These are phyloP conservation scores for Athetis lepigone DNA, from an alignment of 2,888 invertebrate genomes.

Conservation along the genomic window DNA sequence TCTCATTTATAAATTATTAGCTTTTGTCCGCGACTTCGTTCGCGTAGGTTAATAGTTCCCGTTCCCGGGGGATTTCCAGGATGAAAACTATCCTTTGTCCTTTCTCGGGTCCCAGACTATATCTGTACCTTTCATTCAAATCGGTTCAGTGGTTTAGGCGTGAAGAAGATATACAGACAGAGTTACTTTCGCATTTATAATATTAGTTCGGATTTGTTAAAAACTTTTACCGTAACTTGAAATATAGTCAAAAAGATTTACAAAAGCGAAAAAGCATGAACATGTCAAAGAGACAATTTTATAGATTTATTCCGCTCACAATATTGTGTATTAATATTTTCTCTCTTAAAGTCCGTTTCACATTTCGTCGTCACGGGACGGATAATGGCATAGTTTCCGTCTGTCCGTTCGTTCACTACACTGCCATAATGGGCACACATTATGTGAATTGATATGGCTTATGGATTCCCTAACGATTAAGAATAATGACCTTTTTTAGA, in stretches of 20 bases:
- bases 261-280: slow-evolving; percentile 6
- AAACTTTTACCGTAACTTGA: neutral
- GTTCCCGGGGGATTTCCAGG: no score
- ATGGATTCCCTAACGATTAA: slow-evolving; percentile 34
- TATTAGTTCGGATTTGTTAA: neutral
- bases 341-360: slow-evolving; percentile 43
- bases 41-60: no score
- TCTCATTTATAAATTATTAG: no score
- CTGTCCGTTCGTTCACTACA: slow-evolving; percentile 32
- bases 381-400: slow-evolving; percentile 57
- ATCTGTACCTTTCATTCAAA: no score
- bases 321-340: slow-evolving; percentile 48
- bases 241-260: neutral
- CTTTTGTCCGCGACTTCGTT: no score
- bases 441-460: slow-evolving; percentile 58
- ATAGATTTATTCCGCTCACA: slow-evolving; percentile 20
- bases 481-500: slow-evolving; percentile 16
- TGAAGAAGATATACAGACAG: no score
- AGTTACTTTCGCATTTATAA: no score
- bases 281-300: slow-evolving; percentile 11
- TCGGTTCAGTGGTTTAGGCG: no score
- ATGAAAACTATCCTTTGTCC: no score
- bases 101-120: no score
- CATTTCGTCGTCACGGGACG: slow-evolving; percentile 30
- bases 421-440: slow-evolving; percentile 46